Base-by-base conservation (phyloP, 2,888 invertebrate genomes). In the Synanthedon andrenaeformis region DNA sequence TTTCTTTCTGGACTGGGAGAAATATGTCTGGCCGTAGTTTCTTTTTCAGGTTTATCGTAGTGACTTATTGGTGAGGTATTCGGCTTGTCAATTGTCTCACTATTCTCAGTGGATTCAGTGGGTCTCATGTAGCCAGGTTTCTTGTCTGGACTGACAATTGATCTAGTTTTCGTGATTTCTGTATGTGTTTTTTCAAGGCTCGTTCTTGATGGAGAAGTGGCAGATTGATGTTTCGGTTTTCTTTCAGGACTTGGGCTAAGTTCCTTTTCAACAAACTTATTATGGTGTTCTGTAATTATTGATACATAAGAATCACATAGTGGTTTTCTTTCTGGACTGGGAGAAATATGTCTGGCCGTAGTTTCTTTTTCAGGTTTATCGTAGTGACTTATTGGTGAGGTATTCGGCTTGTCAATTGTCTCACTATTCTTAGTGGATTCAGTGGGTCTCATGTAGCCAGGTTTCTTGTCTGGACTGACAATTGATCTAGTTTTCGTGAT, bases 221-320 rank as follows among this genome's bases (percentile, higher is more conserved):
- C 35, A 10, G 35, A 23, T 49, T 49, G 14, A 11, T 52, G 42
- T 6, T n/a, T 19, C 41, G 58, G 51, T 58, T 59, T 64, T 53
- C 58, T 55, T 11, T 67, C 64, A n/a, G 64, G 62, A 52, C 66
- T 64, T 12, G 52, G 23, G 23, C 23, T 84, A 42, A 81, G 82
- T 73, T 85, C 82, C 63, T 82, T 84, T 45, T 82, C 82, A 51
- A 84, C 72, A 57, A 82, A 82, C 59, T 70, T 79, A 53, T 81
- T 79, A 56, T 82, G 76, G 53, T 83, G 77, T 61, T 81, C 69
- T 55, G 70, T 72, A 4, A 70, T 51, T 58, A 68, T 45, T 45
- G 45, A 45, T 13, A 14, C 70, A 13, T 58, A 35, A 14, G 42
- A 42, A 45, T 35, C 35, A 35, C 35, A 10, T 5, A 3, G 35